Percentiles rank a stretch among this genome's conserved stretches.
Conservation (phyloP, 2,888 invertebrate genomes). For the Amphipyra tragopoginis region DNA sequence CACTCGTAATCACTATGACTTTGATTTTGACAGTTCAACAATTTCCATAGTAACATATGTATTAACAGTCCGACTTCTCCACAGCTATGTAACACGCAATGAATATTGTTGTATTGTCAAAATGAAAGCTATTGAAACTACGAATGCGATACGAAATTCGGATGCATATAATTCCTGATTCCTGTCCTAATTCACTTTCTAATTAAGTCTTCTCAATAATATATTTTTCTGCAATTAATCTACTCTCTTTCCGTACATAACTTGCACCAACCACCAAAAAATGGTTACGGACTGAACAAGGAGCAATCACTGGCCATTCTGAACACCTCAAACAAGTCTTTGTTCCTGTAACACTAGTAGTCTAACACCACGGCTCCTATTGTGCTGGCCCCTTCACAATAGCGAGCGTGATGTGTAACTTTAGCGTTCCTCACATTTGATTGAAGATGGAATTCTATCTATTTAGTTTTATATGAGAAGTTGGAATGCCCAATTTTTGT, state of each 20-base stretch:
- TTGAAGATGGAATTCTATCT: slow-evolving; percentile 31
- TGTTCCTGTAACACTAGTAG: slow-evolving; percentile 75
- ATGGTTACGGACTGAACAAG: slow-evolving; percentile 64
- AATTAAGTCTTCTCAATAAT: too few relatives aligned
- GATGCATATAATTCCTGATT: too few relatives aligned
- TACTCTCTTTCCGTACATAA: slow-evolving; percentile 4
- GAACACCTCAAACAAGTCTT: slow-evolving; percentile 57
- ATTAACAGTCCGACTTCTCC: too few relatives aligned
- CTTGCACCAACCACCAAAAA: slow-evolving; percentile 50
- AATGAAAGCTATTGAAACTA: too few relatives aligned
- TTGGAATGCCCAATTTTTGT: slow-evolving; percentile 11
- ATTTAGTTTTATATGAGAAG: slow-evolving; percentile 23
- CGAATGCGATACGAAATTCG: too few relatives aligned
- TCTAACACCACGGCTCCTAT: slow-evolving; percentile 56
- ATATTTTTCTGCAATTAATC: too few relatives aligned
- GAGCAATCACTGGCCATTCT: slow-evolving; percentile 69
- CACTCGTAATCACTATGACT: too few relatives aligned
- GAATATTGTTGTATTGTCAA: too few relatives aligned
- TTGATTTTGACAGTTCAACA: too few relatives aligned
- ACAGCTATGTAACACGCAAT: too few relatives aligned
- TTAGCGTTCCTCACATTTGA: slow-evolving; percentile 32
- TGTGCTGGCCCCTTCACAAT: slow-evolving; percentile 50
- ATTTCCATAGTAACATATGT: too few relatives aligned
- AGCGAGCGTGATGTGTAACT: slow-evolving; percentile 55
- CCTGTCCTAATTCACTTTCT: too few relatives aligned